Evolutionary conservation across 2,888 invertebrate genomes (phyloP).

Genomic region (Drosophila gaucha): DNA sequence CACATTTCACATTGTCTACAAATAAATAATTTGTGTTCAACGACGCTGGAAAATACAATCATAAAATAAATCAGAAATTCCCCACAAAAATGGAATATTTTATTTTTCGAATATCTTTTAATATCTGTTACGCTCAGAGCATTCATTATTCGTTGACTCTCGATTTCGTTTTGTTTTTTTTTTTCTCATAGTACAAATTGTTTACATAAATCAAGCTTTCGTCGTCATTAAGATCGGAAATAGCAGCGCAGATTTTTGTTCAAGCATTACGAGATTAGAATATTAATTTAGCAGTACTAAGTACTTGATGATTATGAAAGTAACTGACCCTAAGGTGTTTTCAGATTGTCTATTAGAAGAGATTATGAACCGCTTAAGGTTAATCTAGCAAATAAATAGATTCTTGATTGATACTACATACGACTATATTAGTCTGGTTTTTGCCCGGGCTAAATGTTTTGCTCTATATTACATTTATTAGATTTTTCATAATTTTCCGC

Average conservation of each 20-base stretch:
- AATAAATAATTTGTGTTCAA: not conserved
- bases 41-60: not conserved
- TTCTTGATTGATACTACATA: not conserved
- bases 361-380: slow-evolving; percentile 17
- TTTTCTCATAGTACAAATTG: slow-evolving; percentile 16
- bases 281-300: slow-evolving; percentile 13
- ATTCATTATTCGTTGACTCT: slow-evolving; percentile 38
- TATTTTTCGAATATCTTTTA: slow-evolving; percentile 12
- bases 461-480: not conserved
- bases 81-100: slow-evolving; percentile 3
- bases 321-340: slow-evolving; percentile 27
- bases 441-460: not conserved
- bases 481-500: not conserved
- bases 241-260: slow-evolving; percentile 27
- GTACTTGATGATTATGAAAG: slow-evolving; percentile 28
- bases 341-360: not conserved
- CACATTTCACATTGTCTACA: not conserved
- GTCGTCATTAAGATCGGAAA: slow-evolving; percentile 50
- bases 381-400: not conserved
- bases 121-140: slow-evolving; percentile 35
- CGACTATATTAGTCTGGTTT: not conserved
- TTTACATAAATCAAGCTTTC: slow-evolving; percentile 41
- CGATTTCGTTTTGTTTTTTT: not conserved
- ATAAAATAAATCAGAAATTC: slow-evolving; percentile 13
- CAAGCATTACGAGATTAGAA: slow-evolving; percentile 9